These are phyloP conservation scores for Pangasianodon hypophthalmus DNA, from an alignment of 2,113 vertebrate genomes.

Conservation along the genomic window DNA sequence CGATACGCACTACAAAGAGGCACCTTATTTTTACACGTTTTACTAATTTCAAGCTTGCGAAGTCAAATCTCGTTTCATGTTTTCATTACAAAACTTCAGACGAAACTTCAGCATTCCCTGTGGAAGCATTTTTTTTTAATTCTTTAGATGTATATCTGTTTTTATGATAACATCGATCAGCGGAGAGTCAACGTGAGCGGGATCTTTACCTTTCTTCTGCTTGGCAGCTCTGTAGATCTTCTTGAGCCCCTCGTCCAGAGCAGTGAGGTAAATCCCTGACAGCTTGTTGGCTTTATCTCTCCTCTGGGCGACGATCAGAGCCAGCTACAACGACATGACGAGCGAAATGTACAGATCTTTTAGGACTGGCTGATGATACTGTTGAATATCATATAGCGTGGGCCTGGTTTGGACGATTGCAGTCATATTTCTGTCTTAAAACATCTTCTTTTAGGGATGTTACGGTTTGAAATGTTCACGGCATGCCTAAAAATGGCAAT, in stretches of 20 bases:
- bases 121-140: background rate
- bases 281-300: conserved; percentile 81
- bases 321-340: conserved; percentile 73
- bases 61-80: no score
- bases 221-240: conserved; percentile 84
- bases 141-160: background rate
- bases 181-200: background rate
- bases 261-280: conserved; percentile 83
- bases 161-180: background rate
- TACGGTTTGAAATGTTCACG: background rate
- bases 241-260: conserved; percentile 86
- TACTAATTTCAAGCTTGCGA: no score
- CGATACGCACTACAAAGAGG: no score
- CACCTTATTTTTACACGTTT: background rate
- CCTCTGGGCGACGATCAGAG: conserved; percentile 86
- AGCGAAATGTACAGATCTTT: background rate
- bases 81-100: no score
- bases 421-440: background rate
- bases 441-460: background rate
- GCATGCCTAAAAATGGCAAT: background rate
- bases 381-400: background rate
- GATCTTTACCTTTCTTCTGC: conserved; percentile 77
- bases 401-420: background rate
- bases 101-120: background rate
- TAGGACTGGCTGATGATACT: background rate